Conservation (phyloP, 1,140 invertebrate genomes). For the Oncopeltus fasciatus region DNA sequence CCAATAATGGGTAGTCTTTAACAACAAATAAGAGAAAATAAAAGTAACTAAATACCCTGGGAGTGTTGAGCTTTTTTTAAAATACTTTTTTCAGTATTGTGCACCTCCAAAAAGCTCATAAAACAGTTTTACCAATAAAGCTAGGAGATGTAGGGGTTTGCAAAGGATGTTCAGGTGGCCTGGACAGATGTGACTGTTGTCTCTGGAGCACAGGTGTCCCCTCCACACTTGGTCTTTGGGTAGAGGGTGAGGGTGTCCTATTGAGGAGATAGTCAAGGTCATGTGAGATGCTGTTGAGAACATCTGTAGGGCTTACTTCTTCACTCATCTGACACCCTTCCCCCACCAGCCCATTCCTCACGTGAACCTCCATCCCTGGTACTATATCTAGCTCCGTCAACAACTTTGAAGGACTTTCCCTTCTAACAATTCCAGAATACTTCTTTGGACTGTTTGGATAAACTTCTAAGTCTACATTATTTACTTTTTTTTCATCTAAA, state of each 20-base stretch:
- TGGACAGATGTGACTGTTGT: too few relatives aligned
- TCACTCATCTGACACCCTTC: neutral
- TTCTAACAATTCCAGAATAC: neutral
- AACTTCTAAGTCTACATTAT: conserved; percentile 10
- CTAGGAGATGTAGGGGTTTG: too few relatives aligned
- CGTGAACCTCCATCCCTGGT: too few relatives aligned
- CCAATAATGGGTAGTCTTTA: too few relatives aligned
- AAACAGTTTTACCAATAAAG: neutral
- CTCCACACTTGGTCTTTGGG: neutral
- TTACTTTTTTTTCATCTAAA: conserved; percentile 7
- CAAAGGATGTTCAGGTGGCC: too few relatives aligned
- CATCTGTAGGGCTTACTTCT: neutral
- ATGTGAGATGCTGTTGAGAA: conserved; percentile 11
- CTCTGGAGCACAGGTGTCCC: neutral
- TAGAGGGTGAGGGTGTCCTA: neutral
- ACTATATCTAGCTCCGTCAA: neutral
- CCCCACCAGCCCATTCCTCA: neutral
- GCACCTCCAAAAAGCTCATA: neutral
- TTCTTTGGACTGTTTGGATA: conserved; percentile 16
- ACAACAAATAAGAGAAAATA: too few relatives aligned
- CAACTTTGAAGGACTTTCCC: neutral
- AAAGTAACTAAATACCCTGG: too few relatives aligned
- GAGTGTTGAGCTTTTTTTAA: neutral
- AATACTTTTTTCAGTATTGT: neutral
- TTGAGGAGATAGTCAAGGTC: conserved; percentile 14